These are phyloP conservation scores for Polypterus bichir DNA, from an alignment of 2,113 vertebrate species.

Conservation along the genomic window DNA sequence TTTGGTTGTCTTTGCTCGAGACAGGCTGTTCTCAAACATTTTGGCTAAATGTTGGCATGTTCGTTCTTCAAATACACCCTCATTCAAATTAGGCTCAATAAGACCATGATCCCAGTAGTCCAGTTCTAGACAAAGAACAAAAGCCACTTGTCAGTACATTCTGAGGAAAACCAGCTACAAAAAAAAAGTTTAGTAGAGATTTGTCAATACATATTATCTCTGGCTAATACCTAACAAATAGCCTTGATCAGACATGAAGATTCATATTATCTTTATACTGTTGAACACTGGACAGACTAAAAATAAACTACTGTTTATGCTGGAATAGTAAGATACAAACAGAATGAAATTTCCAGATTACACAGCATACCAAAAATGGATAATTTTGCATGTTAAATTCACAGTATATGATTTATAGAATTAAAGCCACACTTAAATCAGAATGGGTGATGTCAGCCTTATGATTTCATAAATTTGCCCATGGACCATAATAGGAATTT, in stretches of 20 bases:
- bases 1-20: constrained; percentile 63
- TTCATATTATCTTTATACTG: constrained; percentile 22
- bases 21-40: constrained; percentile 66
- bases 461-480: no score
- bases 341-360: no score
- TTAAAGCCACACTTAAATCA: no score
- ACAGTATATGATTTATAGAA: no score
- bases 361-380: no score
- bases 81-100: constrained; percentile 45
- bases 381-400: no score
- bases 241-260: constrained; percentile 19
- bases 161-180: neutral
- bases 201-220: constrained; percentile 16
- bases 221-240: neutral
- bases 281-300: constrained; percentile 20
- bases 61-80: constrained; percentile 48
- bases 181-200: constrained; percentile 14
- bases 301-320: neutral
- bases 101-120: constrained; percentile 63
- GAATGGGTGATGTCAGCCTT: no score
- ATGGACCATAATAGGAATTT: no score
- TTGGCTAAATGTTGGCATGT: constrained; percentile 55
- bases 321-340: no score
- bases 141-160: neutral
- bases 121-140: constrained; percentile 40